phyloP scores from a whole-genome alignment of 2,113 vertebrate species.

The Cottus gobio region DNA sequence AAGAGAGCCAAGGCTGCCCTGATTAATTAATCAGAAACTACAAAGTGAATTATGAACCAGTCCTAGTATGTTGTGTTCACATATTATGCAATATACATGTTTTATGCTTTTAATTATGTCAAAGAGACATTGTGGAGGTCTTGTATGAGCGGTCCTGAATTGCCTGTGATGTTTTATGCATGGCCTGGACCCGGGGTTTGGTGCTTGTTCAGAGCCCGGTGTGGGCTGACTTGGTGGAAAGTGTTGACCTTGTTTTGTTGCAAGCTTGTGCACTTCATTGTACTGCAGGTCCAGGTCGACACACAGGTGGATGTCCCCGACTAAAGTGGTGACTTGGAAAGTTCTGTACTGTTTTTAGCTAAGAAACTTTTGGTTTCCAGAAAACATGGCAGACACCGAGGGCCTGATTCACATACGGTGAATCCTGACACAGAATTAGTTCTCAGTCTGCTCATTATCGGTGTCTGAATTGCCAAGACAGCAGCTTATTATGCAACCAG shows the following conservation, averaged over 20 bases:
- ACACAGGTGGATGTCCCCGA: conserved; percentile 8
- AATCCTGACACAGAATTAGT: background rate
- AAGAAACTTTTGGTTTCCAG: background rate
- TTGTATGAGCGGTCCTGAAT: conserved; percentile 54
- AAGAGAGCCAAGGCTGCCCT: conserved; percentile 42
- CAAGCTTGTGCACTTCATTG: conserved; percentile 30
- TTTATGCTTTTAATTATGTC: conserved; percentile 67
- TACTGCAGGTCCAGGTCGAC: conserved; percentile 31
- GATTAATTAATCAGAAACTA: conserved; percentile 73
- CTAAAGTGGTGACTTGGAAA: conserved; percentile 23
- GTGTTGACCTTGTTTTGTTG: conserved; percentile 65
- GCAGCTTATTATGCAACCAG: conserved; percentile 22
- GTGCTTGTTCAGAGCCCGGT: conserved; percentile 44
- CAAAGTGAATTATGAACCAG: conserved; percentile 76
- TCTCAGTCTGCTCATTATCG: background rate
- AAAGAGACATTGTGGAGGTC: conserved; percentile 52
- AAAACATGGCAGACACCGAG: conserved; percentile 1
- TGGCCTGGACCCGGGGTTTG: conserved; percentile 23
- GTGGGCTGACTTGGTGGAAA: conserved; percentile 57
- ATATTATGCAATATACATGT: conserved; percentile 74
- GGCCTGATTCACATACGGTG: background rate
- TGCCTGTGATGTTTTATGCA: conserved; percentile 75
- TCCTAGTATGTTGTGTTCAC: conserved; percentile 70
- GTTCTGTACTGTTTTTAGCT: background rate
- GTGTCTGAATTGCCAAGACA: background rate